Percentiles rank a stretch among this genome's conserved stretches.
Evolutionary conservation across 2,113 vertebrate species (phyloP).

Genomic region (Macquaria ambigua): DNA sequence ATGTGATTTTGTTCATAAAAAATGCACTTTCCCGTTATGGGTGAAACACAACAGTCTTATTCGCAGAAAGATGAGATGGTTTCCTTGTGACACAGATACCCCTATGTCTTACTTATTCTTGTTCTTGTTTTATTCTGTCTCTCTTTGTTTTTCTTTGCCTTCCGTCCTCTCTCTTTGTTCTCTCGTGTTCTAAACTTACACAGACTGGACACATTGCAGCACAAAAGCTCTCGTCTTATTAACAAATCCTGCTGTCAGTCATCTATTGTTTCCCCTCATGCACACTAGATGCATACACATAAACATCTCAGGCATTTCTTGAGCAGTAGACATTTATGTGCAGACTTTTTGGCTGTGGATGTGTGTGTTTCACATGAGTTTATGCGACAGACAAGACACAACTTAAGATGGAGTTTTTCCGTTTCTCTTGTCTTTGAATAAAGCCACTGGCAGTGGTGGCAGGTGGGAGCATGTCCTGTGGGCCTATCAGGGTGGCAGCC

Average conservation of each 20-base stretch:
- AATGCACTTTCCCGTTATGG: constrained; percentile 9
- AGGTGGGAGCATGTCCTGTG: constrained; percentile 50
- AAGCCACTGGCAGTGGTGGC: constrained; percentile 40
- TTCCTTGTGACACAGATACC: constrained; percentile 20
- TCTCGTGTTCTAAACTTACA: constrained; percentile 30
- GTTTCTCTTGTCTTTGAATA: constrained; percentile 39
- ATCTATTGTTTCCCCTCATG: constrained; percentile 37
- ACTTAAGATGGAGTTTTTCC: constrained; percentile 28
- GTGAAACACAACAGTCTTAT: constrained; percentile 7
- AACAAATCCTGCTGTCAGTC: constrained; percentile 56
- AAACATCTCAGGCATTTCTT: constrained; percentile 44
- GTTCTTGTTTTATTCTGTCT: constrained; percentile 22
- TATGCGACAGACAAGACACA: constrained; percentile 32
- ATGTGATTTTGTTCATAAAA: constrained; percentile 24
- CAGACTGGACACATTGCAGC: constrained; percentile 32
- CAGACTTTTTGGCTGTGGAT: constrained; percentile 43
- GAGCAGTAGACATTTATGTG: constrained; percentile 14
- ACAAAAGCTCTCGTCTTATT: constrained; percentile 46
- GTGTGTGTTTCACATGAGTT: constrained; percentile 37
- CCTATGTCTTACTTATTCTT: constrained; percentile 19
- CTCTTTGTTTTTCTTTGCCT: constrained; percentile 4
- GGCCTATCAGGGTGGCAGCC: constrained; percentile 28
- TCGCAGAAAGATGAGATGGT: not conserved
- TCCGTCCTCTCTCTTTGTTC: constrained; percentile 17
- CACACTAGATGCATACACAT: constrained; percentile 9